These are phyloP conservation scores for Ecliptopera silaceata DNA, from an alignment of 2,888 invertebrate species.

Conservation along the genomic window DNA sequence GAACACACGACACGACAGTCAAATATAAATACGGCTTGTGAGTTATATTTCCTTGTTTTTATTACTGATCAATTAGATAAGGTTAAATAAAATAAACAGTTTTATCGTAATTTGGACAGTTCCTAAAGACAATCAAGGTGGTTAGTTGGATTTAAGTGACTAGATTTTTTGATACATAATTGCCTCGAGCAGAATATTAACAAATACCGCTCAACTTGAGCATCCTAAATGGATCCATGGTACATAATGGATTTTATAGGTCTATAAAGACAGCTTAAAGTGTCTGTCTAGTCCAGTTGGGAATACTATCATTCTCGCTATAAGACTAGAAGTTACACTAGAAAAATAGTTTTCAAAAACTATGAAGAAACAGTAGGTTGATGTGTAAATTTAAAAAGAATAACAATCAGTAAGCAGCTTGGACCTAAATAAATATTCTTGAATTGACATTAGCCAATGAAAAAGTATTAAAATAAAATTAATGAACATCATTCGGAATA, in stretches of 20 bases:
- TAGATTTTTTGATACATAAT: background rate
- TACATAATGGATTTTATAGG: background rate
- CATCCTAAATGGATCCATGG: background rate
- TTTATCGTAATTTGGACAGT: background rate
- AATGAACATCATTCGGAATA: conserved; percentile 7
- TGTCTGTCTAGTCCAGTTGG: too few species aligned
- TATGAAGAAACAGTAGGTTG: background rate
- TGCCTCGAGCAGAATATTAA: background rate
- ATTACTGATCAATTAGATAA: background rate
- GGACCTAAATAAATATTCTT: background rate
- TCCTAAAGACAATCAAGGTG: background rate
- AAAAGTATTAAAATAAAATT: background rate
- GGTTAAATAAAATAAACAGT: background rate
- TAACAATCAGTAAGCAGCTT: background rate
- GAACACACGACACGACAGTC: too few species aligned
- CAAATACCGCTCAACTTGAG: background rate
- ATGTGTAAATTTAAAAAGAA: background rate
- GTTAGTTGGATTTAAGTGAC: background rate
- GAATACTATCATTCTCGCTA: too few species aligned
- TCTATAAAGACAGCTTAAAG: too few species aligned
- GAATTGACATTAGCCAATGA: background rate
- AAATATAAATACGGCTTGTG: too few species aligned
- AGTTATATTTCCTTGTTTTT: conserved; percentile 1
- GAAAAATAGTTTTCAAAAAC: background rate
- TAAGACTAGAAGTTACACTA: background rate